Evolutionary conservation across 2,113 vertebrate species (phyloP).

Genomic region (Grammomys surdaster): DNA sequence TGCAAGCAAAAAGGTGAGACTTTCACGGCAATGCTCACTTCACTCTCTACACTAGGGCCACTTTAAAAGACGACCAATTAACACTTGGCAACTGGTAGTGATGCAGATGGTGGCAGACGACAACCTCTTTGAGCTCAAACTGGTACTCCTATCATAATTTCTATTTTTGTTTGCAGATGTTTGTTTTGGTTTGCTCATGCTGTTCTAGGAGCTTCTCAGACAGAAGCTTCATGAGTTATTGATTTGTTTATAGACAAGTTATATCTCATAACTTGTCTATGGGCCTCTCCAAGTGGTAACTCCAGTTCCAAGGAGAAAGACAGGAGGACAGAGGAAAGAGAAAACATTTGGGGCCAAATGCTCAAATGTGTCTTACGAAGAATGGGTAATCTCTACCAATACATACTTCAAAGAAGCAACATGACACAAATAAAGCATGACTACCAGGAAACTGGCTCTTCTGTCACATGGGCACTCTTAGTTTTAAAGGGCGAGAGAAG

Average conservation of each 20-base stretch:
- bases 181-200: conserved; percentile 71
- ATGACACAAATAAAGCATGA: conserved; percentile 41
- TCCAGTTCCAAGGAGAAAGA: conserved; percentile 61
- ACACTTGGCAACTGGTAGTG: conserved; percentile 71
- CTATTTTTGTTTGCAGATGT: conserved; percentile 72
- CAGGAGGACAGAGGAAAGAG: conserved; percentile 15
- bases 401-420: conserved; percentile 39
- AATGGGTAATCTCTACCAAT: conserved; percentile 50
- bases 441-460: conserved; percentile 49
- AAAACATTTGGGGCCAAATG: conserved; percentile 46
- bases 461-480: conserved; percentile 33
- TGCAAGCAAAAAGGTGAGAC: too few species aligned
- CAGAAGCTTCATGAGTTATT: conserved; percentile 61
- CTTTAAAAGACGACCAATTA: too few species aligned
- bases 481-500: conserved; percentile 47
- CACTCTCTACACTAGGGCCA: too few species aligned
- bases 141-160: conserved; percentile 68
- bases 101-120: conserved; percentile 69
- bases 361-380: conserved; percentile 38
- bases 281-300: not conserved
- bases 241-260: conserved; percentile 58
- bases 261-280: not conserved
- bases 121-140: conserved; percentile 75
- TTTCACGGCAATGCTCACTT: too few species aligned
- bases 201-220: conserved; percentile 65